Evolutionary conservation across 2,797 vertebrate species (phyloP).

Genomic region (Limosa lapponica): DNA sequence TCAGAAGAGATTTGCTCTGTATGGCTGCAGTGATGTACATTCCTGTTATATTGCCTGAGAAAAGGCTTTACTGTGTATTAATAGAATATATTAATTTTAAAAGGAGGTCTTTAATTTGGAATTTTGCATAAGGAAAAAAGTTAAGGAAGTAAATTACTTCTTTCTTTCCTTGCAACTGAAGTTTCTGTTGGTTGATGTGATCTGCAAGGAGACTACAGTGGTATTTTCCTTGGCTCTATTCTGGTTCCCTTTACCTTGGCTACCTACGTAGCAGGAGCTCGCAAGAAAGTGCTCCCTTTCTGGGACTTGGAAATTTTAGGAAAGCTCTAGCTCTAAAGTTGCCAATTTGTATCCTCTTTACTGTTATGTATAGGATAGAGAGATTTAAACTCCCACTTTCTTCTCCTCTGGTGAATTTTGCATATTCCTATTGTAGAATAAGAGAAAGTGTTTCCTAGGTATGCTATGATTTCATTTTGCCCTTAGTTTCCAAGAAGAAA

Average conservation of each 20-base stretch:
- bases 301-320: background rate
- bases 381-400: background rate
- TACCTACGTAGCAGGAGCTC: background rate
- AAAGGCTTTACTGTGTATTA: background rate
- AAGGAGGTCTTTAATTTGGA: background rate
- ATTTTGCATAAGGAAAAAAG: background rate
- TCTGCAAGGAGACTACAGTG: background rate
- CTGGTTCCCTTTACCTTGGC: background rate
- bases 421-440: background rate
- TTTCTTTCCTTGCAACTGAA: background rate
- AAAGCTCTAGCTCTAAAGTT: background rate
- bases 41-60: background rate
- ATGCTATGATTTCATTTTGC: constrained; percentile 11
- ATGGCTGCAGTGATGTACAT: background rate
- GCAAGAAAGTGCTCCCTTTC: background rate
- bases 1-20: background rate
- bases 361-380: background rate
- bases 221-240: background rate
- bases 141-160: background rate
- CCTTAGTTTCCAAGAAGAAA: constrained; percentile 32
- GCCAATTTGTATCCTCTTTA: background rate
- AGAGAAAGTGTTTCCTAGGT: background rate
- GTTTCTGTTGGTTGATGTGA: background rate
- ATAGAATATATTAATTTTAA: background rate
- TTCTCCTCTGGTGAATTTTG: background rate